Conservation (phyloP, 2,113 vertebrate species). For the Vulpes lagopus region DNA sequence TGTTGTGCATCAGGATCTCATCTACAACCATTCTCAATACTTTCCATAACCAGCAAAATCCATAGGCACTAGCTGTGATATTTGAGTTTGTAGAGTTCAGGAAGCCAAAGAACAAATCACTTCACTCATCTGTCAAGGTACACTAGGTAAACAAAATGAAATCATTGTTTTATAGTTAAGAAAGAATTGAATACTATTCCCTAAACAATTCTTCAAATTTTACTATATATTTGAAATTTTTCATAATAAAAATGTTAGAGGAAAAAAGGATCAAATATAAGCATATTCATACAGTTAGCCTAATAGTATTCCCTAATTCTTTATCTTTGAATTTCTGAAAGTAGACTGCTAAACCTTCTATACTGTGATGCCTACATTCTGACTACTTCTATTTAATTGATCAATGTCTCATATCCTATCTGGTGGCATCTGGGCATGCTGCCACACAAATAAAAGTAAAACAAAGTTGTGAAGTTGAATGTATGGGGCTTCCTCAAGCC, state of each 20-base stretch:
- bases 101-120: not conserved
- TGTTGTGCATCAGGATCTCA: not conserved
- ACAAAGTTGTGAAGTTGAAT: not conserved
- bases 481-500: not conserved
- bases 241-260: not conserved
- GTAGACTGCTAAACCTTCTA: not conserved
- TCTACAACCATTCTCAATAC: not conserved
- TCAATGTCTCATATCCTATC: not conserved
- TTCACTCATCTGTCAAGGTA: not conserved
- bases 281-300: not conserved
- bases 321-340: conserved; percentile 23
- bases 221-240: conserved; percentile 24
- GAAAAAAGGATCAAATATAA: not conserved
- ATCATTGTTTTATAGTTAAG: not conserved
- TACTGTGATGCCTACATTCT: not conserved
- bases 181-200: not conserved
- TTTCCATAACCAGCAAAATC: not conserved
- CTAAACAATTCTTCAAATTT: not conserved
- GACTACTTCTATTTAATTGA: not conserved
- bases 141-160: not conserved
- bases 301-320: not conserved
- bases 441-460: not conserved
- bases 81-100: not conserved
- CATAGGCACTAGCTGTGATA: not conserved
- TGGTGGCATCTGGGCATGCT: not conserved